Conservation (phyloP, 2,113 vertebrate species). For the Monarcha castaneiventris region DNA sequence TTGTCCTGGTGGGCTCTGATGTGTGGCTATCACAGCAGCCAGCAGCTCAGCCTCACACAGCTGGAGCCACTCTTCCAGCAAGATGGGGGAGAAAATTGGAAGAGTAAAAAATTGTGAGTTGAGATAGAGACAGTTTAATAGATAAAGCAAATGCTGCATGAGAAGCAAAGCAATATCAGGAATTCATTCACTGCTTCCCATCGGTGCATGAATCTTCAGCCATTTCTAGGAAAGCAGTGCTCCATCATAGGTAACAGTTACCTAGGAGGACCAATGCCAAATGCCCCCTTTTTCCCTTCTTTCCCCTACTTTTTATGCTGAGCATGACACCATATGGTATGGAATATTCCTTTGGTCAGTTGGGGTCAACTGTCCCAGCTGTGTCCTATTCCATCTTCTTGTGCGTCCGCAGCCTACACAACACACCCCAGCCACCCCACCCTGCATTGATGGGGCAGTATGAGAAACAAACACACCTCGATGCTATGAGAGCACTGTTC, state of each 20-base stretch:
- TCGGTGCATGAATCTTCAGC: not conserved
- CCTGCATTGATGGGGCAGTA: rapidly evolving
- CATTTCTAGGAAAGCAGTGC: not conserved
- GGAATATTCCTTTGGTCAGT: not conserved
- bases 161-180: not conserved
- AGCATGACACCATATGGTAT: rapidly evolving
- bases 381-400: not conserved
- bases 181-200: not conserved
- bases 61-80: not conserved
- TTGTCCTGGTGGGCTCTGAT: not conserved
- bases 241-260: rapidly evolving
- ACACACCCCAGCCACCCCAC: too few relatives aligned
- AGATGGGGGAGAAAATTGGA: not conserved
- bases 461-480: not conserved
- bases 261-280: not conserved
- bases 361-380: not conserved
- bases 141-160: not conserved
- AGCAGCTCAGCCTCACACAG: not conserved
- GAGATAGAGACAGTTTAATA: not conserved
- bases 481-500: not conserved
- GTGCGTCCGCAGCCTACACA: not conserved
- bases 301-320: not conserved
- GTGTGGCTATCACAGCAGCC: not conserved
- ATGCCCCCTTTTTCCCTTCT: not conserved
- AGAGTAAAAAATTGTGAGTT: not conserved